Conservation (phyloP, 2,797 vertebrate genomes). For the Morus bassanus region DNA sequence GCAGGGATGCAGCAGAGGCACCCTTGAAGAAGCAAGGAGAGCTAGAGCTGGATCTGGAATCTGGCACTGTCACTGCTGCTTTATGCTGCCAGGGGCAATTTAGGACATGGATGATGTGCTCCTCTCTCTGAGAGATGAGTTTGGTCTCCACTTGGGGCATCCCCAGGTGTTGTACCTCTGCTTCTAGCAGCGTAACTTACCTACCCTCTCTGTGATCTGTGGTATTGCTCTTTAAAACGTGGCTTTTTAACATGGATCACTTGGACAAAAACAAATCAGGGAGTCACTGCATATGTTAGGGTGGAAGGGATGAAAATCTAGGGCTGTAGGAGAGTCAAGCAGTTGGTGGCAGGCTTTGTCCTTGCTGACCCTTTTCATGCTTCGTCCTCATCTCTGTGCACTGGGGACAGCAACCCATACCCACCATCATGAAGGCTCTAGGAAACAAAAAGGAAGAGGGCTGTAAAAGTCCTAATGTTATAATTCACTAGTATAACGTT, state of each 20-base stretch:
- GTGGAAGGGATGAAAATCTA: neutral
- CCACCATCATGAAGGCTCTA: neutral
- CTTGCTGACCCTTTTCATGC: rapidly evolving
- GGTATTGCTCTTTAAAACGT: neutral
- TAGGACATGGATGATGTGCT: neutral
- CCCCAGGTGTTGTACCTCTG: neutral
- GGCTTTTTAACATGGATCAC: neutral
- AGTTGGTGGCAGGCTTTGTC: neutral
- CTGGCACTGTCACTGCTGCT: neutral
- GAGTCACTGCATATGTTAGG: neutral
- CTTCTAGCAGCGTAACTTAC: rapidly evolving
- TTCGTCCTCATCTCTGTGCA: neutral
- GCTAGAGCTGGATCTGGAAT: neutral
- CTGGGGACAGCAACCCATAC: neutral
- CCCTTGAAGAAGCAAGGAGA: neutral
- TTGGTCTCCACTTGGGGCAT: neutral
- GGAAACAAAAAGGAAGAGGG: neutral
- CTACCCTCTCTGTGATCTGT: too few species aligned
- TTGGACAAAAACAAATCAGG: neutral
- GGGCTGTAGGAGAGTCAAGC: neutral
- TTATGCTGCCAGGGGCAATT: rapidly evolving
- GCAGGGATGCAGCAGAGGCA: neutral
- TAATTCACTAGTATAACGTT: neutral
- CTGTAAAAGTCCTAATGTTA: neutral
- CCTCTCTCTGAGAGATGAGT: neutral